Conservation (phyloP, 2,888 invertebrate species). For the Eueremaeus valkanovi region DNA sequence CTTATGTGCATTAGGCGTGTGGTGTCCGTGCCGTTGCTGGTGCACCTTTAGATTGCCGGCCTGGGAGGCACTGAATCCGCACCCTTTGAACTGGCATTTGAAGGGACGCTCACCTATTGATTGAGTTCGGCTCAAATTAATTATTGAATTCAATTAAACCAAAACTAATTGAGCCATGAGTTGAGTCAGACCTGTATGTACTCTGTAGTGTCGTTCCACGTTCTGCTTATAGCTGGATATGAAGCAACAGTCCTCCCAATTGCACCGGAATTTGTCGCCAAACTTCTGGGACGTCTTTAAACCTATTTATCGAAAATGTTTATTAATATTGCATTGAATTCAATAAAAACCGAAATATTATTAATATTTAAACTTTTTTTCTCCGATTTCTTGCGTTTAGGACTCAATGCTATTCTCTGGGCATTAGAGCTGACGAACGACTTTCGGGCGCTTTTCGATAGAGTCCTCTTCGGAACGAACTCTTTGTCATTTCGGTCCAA, state of each 20-base stretch:
- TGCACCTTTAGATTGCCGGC: slow-evolving; percentile 21
- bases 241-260: slow-evolving; percentile 1
- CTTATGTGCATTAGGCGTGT: not conserved
- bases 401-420: not conserved
- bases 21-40: slow-evolving; percentile 24
- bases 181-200: not conserved
- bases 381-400: not conserved
- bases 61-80: not conserved
- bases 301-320: not conserved
- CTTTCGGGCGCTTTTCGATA: slow-evolving; percentile 10
- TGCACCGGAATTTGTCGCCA: slow-evolving; percentile 17
- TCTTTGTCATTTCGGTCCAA: slow-evolving; percentile 1
- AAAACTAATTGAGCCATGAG: too few relatives aligned
- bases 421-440: not conserved
- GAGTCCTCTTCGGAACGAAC: slow-evolving; percentile 1
- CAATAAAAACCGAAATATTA: not conserved
- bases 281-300: slow-evolving; percentile 13
- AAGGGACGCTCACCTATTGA: slow-evolving; percentile 18
- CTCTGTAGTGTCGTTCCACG: slow-evolving; percentile 24
- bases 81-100: slow-evolving; percentile 22
- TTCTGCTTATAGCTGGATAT: slow-evolving; percentile 27
- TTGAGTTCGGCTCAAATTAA: too few relatives aligned
- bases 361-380: not conserved
- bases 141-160: not conserved
- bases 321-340: too few relatives aligned